Evolutionary conservation across 2,113 vertebrate species (phyloP).

Genomic region (Periophthalmodon schlosseri): DNA sequence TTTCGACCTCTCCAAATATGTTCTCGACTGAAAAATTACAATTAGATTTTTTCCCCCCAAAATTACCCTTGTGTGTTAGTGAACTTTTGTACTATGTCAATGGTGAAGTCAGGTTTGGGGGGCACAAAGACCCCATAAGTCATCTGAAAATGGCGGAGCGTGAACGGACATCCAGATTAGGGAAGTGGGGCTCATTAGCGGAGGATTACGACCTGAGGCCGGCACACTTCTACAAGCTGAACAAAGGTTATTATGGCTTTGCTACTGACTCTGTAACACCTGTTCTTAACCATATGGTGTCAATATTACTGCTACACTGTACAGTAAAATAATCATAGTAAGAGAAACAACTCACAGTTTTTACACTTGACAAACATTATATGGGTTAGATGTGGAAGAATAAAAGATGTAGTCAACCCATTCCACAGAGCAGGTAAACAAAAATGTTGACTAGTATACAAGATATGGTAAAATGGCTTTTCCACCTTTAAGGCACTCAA

Average conservation of each 20-base stretch:
- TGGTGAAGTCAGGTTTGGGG: background rate
- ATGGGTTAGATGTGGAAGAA: too few species aligned
- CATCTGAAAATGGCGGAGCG: background rate
- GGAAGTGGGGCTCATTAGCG: slow-evolving; percentile 2
- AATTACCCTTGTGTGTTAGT: background rate
- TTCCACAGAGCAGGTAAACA: too few species aligned
- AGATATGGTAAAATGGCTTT: too few species aligned
- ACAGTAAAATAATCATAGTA: background rate
- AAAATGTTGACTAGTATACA: too few species aligned
- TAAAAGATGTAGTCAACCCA: too few species aligned
- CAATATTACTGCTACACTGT: background rate
- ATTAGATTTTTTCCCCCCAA: too few species aligned
- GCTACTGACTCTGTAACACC: background rate
- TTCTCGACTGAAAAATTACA: too few species aligned
- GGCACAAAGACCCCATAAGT: background rate
- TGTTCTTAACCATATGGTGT: background rate
- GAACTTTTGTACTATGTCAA: background rate
- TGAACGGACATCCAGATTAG: slow-evolving; percentile 6
- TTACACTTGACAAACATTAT: background rate
- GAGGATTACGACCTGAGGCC: background rate
- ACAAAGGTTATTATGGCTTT: background rate
- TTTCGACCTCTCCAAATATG: too few species aligned
- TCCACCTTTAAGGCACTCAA: too few species aligned
- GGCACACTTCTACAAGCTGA: background rate
- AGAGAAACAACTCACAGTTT: background rate